Evolutionary conservation across 2,888 invertebrate species (phyloP).

Genomic region (Tryphoninae sp.): DNA sequence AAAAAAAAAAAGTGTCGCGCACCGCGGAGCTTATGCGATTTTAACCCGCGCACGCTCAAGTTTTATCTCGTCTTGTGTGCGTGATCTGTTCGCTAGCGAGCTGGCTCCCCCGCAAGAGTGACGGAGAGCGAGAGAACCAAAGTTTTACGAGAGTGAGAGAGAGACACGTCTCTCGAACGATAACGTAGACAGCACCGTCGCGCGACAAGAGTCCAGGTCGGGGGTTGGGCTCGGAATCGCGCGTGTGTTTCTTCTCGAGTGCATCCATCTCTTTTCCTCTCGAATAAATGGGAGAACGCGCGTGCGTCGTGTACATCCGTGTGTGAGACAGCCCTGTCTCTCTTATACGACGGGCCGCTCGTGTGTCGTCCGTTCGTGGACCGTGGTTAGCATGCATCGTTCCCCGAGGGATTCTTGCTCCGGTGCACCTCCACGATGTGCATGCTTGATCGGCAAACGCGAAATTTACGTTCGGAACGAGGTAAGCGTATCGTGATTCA

Average conservation of each 20-base stretch:
- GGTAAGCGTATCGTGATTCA: not conserved
- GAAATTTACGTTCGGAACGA: not conserved
- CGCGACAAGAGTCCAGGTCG: conserved; percentile 54
- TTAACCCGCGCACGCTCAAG: conserved; percentile 40
- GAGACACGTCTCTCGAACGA: conserved; percentile 51
- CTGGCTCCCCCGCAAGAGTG: conserved; percentile 15
- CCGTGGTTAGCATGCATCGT: conserved; percentile 58
- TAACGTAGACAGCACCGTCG: conserved; percentile 62
- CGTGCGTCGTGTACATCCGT: not conserved
- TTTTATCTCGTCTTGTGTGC: conserved; percentile 19
- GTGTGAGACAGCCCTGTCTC: not conserved
- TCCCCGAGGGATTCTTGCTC: conserved; percentile 55
- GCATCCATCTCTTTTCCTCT: not conserved
- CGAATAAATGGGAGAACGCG: not conserved
- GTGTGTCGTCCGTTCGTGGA: conserved; percentile 40
- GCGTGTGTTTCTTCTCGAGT: conserved; percentile 26
- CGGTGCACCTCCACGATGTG: conserved; percentile 43
- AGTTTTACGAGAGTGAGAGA: conserved; percentile 42
- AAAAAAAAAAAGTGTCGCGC: not conserved
- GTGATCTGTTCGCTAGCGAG: conserved; percentile 32
- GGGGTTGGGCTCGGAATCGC: not conserved
- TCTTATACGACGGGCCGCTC: not conserved
- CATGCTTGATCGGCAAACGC: conserved; percentile 32
- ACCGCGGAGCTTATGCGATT: not conserved
- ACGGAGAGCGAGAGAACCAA: conserved; percentile 52